A percentile compares a stretch with the other conserved stretches of the same genome.
Evolutionary conservation across 2,113 vertebrate genomes (phyloP).

Genomic region (Laterallus jamaicensis): DNA sequence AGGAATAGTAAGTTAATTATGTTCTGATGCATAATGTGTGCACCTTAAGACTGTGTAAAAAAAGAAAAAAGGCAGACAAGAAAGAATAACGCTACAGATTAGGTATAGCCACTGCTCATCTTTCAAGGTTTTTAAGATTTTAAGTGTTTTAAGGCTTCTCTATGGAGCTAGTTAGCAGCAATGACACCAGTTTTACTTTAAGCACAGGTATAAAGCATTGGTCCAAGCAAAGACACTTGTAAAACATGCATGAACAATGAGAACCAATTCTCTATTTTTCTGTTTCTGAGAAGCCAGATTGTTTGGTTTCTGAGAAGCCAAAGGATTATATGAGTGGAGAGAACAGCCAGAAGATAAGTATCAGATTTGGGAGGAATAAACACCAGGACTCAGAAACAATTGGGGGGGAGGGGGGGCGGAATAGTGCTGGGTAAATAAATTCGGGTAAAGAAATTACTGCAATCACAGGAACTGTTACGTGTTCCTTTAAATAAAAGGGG

Average conservation of each 20-base stretch:
- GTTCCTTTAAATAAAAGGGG: not conserved
- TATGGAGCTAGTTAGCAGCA: not conserved
- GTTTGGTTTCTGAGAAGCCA: not conserved
- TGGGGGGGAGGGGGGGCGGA: rapidly evolving
- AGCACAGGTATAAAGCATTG: not conserved
- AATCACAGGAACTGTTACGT: not conserved
- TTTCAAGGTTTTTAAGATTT: conserved; percentile 8
- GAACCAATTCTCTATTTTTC: not conserved
- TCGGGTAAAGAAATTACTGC: not conserved
- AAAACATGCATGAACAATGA: not conserved
- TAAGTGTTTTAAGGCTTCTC: not conserved
- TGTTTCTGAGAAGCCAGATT: not conserved
- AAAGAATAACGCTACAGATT: not conserved
- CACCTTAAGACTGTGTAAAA: not conserved
- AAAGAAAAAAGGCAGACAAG: not conserved
- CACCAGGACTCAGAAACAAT: not conserved
- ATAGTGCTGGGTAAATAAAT: not conserved
- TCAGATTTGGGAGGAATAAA: not conserved
- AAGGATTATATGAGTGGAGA: not conserved
- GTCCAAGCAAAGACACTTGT: not conserved
- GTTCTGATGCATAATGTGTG: not conserved
- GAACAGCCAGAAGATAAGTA: not conserved
- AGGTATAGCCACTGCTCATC: not conserved
- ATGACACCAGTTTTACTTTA: not conserved
- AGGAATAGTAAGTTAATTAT: not conserved